Base-by-base conservation (phyloP, 1,140 invertebrate species). In the Drusus annulatus region DNA sequence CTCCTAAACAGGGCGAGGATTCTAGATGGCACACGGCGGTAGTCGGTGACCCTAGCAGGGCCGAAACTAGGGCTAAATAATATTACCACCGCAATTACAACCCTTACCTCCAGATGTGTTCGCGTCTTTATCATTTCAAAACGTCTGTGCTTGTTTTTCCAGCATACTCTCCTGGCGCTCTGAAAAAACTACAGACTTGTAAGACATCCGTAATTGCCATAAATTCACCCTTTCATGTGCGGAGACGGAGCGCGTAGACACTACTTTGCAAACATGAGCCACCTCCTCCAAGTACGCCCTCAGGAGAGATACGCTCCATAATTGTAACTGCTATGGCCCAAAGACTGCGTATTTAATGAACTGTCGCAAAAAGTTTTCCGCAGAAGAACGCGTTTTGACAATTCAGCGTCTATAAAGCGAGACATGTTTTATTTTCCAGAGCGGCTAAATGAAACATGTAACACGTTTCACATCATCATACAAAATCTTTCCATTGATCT, bases 271-370 rank as follows among this genome's bases (percentile, higher is more conserved):
- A 65, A 65, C 62, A 65, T 65, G 62, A 65, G 62, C 62, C 7
- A 65, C 21, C 36, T 65, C 25, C 62, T 63, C 62, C 16, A 65
- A 65, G 28, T 1, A 28, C 4, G 16, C 62, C 62, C 62, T 4
- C 25, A 65, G 62, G 62, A 65, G 62, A 16, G 62, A 65, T 65
- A 65, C 25, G 62, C 25, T n/a, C 62, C 62, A 65, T 65, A 31
- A 65, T 31, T 45, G 31, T 65, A 31, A 65, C 62, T 21, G 25
- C 62, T 65, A 65, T 65, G 28, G 62, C 62, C 23, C 2, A 31
- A 31, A 65, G 62, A 65, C 62, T 28, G 45, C 62, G 23, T 45
- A 65, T 65, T 65, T 65, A 65, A 65, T 65, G 62, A 65, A 65
- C 62, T 65, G 62, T 36, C 21, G 62, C 62, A 65, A 65, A 65